Conservation (phyloP, 2,113 vertebrate genomes). For the Fulica atra region DNA sequence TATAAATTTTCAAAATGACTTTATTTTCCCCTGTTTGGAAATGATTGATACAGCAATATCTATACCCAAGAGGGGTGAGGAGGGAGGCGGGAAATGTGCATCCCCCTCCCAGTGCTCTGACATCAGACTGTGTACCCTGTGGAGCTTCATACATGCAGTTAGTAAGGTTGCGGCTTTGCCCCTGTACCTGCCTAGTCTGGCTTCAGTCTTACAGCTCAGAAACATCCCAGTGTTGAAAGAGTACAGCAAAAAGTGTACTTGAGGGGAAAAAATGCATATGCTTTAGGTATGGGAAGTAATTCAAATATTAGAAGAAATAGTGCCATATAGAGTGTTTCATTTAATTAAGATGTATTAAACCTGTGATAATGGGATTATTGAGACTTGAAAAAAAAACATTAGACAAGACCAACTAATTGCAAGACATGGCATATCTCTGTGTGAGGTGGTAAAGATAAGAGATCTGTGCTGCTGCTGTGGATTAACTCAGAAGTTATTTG, state of each 20-base stretch:
- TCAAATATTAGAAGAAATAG: neutral
- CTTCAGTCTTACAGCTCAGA: neutral
- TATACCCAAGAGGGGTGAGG: rapidly evolving
- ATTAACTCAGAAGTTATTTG: constrained; percentile 26
- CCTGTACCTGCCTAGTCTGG: neutral
- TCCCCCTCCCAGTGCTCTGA: neutral
- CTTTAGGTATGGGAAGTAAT: neutral
- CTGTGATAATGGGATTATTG: neutral
- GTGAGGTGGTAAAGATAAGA: neutral
- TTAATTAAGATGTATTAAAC: neutral
- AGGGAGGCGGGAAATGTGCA: rapidly evolving
- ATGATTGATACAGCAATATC: neutral
- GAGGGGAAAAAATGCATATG: neutral
- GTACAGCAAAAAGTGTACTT: neutral
- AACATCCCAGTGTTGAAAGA: neutral
- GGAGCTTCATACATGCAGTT: neutral
- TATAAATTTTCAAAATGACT: neutral
- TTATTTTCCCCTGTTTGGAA: neutral
- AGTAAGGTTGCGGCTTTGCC: neutral
- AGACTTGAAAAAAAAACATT: neutral
- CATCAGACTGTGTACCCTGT: neutral
- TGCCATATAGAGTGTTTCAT: neutral
- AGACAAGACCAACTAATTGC: neutral
- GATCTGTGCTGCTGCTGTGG: neutral
- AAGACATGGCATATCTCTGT: neutral